A percentile compares a stretch with the other conserved stretches of the same genome.
Conservation (phyloP, 2,888 invertebrate genomes). For the Calephelis perditalis region DNA sequence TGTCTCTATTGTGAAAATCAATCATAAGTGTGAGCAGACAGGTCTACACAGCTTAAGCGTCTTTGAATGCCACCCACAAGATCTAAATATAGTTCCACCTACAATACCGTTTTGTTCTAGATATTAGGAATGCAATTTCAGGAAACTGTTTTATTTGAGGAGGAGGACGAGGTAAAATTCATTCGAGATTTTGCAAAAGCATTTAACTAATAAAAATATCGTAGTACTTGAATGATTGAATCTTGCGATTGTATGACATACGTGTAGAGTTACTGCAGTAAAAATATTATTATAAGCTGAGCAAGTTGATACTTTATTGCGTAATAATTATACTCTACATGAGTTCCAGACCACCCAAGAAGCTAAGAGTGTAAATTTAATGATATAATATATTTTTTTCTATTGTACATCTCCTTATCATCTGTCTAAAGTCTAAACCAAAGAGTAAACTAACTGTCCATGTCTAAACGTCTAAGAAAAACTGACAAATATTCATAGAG, state of each 20-base stretch:
- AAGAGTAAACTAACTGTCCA: too few relatives aligned
- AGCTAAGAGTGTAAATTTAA: too few relatives aligned
- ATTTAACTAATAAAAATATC: not conserved
- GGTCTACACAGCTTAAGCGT: not conserved
- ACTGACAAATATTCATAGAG: too few relatives aligned
- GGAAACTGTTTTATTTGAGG: not conserved
- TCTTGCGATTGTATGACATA: not conserved
- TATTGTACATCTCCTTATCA: too few relatives aligned
- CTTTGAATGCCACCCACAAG: slow-evolving; percentile 27
- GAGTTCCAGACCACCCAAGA: not conserved
- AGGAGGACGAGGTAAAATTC: not conserved
- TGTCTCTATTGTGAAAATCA: too few relatives aligned
- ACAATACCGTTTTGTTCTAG: slow-evolving; percentile 33
- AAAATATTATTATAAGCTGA: not conserved
- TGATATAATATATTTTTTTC: too few relatives aligned
- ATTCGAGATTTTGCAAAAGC: not conserved
- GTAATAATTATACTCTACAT: not conserved
- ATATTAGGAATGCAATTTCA: slow-evolving; percentile 8
- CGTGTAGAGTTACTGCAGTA: not conserved
- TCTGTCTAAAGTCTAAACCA: too few relatives aligned
- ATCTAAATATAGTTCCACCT: slow-evolving; percentile 49
- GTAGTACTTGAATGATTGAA: not conserved
- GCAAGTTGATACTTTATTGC: slow-evolving; percentile 6
- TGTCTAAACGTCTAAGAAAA: too few relatives aligned
- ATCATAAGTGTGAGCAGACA: not conserved